Evolutionary conservation across 1,140 invertebrate species (phyloP).

Genomic region (Anastrepha ludens): DNA sequence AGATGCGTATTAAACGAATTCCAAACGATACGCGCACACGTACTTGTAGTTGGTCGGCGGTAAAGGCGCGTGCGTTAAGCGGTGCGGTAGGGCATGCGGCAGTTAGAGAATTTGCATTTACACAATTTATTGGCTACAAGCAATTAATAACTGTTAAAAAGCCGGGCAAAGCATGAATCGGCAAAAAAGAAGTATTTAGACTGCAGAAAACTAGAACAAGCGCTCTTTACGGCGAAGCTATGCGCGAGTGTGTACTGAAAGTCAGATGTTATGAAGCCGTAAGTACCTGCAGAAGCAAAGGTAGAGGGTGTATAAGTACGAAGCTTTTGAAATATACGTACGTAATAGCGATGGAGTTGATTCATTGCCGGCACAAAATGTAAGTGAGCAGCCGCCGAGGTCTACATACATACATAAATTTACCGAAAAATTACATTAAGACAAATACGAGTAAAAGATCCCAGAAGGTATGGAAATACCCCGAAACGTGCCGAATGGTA

Average conservation of each 20-base stretch:
- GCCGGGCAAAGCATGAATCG: constrained; percentile 26
- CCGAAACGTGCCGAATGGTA: neutral
- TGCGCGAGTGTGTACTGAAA: neutral
- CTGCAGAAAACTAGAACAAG: constrained; percentile 3
- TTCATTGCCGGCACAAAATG: neutral
- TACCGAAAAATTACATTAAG: neutral
- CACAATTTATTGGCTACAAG: constrained; percentile 42
- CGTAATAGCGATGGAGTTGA: neutral
- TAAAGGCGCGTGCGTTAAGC: neutral
- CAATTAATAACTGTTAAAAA: constrained; percentile 49
- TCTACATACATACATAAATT: neutral
- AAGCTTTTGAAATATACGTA: neutral
- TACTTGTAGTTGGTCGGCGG: too few species aligned
- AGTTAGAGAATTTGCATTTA: constrained; percentile 21
- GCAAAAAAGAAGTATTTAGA: neutral
- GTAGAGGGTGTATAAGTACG: neutral
- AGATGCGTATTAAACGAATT: neutral
- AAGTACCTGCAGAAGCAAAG: neutral
- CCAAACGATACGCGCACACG: neutral
- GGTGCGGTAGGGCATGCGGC: neutral
- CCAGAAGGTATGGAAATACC: neutral
- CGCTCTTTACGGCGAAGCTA: neutral
- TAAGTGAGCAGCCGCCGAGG: neutral
- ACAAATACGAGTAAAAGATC: neutral
- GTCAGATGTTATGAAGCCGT: neutral